A percentile compares a stretch with the other conserved stretches of the same genome.
These are phyloP conservation scores for Chaenogobius annularis DNA, from an alignment of 2,113 vertebrate genomes.

Conservation along the genomic window DNA sequence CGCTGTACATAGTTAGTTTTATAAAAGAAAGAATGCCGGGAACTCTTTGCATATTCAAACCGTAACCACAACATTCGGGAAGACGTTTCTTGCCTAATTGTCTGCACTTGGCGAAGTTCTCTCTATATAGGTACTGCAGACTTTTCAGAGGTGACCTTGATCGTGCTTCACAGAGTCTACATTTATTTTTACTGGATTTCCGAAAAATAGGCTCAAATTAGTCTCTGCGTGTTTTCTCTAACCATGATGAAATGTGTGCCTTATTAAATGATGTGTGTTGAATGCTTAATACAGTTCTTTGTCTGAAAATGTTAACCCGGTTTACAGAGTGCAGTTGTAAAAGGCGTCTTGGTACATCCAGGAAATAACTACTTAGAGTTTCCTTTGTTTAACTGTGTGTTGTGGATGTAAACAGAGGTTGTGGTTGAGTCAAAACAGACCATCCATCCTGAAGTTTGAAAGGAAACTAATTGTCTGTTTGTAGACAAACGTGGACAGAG, in stretches of 20 bases:
- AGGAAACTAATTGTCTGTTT: slow-evolving; percentile 39
- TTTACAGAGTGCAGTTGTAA: background rate
- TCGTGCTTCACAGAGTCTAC: slow-evolving; percentile 57
- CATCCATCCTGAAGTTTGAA: slow-evolving; percentile 16
- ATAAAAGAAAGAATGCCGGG: background rate
- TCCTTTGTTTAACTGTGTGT: slow-evolving; percentile 35
- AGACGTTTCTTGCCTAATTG: background rate
- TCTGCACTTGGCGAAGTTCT: background rate
- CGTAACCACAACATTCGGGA: background rate
- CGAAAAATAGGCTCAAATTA: slow-evolving; percentile 30
- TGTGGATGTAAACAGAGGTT: slow-evolving; percentile 25
- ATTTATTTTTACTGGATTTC: slow-evolving; percentile 46
- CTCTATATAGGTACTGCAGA: slow-evolving; percentile 31
- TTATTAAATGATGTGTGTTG: background rate
- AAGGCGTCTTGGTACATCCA: slow-evolving; percentile 18
- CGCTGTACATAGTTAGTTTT: background rate
- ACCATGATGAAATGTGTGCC: background rate
- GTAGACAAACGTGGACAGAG: slow-evolving; percentile 21
- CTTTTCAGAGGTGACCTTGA: slow-evolving; percentile 60
- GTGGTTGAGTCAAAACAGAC: slow-evolving; percentile 34
- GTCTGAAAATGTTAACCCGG: background rate
- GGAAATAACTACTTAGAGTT: slow-evolving; percentile 32
- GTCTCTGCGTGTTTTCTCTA: slow-evolving; percentile 8
- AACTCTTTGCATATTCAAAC: too few species aligned
- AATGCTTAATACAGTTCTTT: background rate